Evolutionary conservation across 2,888 invertebrate genomes (phyloP), one percentile per base, ranked within the genome.

Genomic region (Gastracanthus pulcherrimus): DNA sequence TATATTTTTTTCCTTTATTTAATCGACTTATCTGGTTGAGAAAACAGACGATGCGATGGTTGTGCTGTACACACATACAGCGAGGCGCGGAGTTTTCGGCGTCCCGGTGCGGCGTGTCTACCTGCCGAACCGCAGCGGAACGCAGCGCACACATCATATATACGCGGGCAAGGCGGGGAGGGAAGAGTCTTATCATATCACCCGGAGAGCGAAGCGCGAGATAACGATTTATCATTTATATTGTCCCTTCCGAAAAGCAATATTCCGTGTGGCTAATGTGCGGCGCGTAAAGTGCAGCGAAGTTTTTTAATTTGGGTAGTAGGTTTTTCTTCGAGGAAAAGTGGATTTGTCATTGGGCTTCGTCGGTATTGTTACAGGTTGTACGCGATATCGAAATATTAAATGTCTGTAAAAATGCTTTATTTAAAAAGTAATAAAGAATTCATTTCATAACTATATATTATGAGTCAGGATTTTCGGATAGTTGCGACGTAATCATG

Each of bases 171-270:
- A 36, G 19, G 19, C 41, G 41, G 2, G 31, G 16, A n/a, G 13
- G 2, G 34, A 3, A 34, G 11, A 11, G 45, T 4, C 81, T 81
- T 81, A 80, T 80, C 72, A 26, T 45, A 45, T 58, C 79, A 45
- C 6, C 19, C n/a, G 45, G 19, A 88, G 88, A 88, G 84, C 80
- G 70, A 80, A 88, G 84, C 80, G 70, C 80, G 83, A 84, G 87
- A 88, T 88, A 88, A 87, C 84, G 80, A 82, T 85, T 84, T 86
- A 87, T 87, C 87, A 83, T 70, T n/a, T 31, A 62, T 69, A 60
- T 75, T 67, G 67, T 64, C 79, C 80, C 66, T 83, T 81, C 66
- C 78, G 71, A 79, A 83, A 76, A 83, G 76, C 51, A 74, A 75
- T 81, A 76, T 82, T 79, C 60, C 3, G 23, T 19, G 31, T 48